A percentile compares a stretch with the other conserved stretches of the same genome.
phyloP scores from a whole-genome alignment of 2,113 vertebrate genomes.

The Nerophis ophidion region DNA sequence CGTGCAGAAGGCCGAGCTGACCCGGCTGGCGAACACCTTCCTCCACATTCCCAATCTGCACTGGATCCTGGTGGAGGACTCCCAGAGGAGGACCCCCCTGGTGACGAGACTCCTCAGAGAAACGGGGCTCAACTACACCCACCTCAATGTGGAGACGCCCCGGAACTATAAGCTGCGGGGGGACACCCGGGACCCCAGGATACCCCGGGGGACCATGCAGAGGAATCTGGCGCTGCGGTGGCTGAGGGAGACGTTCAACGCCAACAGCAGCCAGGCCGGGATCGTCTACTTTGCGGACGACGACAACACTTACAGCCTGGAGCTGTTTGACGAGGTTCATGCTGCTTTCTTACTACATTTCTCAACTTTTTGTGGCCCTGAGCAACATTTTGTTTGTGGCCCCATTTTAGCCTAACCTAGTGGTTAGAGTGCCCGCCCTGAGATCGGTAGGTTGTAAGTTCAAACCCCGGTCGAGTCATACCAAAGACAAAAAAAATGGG shows the following conservation, averaged over 20 bases:
- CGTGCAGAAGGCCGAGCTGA: conserved; percentile 96
- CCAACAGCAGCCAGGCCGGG: conserved; percentile 85
- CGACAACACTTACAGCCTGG: conserved; percentile 97
- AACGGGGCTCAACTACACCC: conserved; percentile 96
- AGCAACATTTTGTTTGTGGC: not conserved
- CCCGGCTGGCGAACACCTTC: conserved; percentile 90
- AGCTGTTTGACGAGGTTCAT: conserved; percentile 96
- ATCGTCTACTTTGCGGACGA: conserved; percentile 96
- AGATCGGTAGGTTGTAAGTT: too few relatives aligned
- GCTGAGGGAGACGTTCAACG: conserved; percentile 91
- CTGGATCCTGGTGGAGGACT: conserved; percentile 98
- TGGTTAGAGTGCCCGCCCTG: too few relatives aligned
- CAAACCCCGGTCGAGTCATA: too few relatives aligned
- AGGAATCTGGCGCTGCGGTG: conserved; percentile 93
- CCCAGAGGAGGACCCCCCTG: conserved; percentile 83
- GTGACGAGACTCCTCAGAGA: conserved; percentile 86
- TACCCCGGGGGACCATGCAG: conserved; percentile 96
- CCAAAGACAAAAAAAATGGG: too few relatives aligned
- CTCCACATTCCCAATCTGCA: conserved; percentile 95
- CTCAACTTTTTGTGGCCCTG: too few relatives aligned
- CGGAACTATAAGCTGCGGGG: conserved; percentile 94
- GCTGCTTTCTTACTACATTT: not conserved
- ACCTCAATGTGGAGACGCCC: conserved; percentile 96
- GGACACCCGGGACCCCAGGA: conserved; percentile 87
- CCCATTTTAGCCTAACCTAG: too few relatives aligned